phyloP scores from a whole-genome alignment of 2,797 vertebrate genomes.

The Morelia viridis region DNA sequence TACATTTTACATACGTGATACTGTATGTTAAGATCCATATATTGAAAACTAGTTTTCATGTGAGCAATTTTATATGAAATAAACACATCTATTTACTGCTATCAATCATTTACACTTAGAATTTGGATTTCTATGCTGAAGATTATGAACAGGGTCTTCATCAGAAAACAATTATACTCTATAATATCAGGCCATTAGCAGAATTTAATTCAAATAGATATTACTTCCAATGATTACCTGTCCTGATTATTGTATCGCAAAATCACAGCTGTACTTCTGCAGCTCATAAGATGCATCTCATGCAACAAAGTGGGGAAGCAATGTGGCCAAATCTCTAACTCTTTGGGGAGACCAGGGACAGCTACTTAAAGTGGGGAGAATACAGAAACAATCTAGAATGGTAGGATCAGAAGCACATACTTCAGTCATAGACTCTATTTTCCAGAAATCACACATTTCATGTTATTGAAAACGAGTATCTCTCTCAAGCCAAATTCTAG shows the following conservation, averaged over 20 bases:
- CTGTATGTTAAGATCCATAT: neutral
- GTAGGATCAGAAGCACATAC: conserved; percentile 55
- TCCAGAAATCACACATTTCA: neutral
- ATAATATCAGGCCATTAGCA: conserved; percentile 43
- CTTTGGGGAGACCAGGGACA: neutral
- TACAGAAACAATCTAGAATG: conserved; percentile 46
- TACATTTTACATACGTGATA: neutral
- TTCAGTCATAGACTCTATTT: conserved; percentile 56
- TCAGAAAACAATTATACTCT: conserved; percentile 41
- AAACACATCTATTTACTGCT: neutral
- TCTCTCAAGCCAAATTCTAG: neutral
- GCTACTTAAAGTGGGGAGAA: neutral
- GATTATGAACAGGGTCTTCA: neutral
- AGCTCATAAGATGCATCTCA: conserved; percentile 35
- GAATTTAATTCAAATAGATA: conserved; percentile 27
- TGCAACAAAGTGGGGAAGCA: conserved; percentile 42
- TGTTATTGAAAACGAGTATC: neutral
- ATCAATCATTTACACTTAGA: neutral
- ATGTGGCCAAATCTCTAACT: conserved; percentile 37
- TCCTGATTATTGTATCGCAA: conserved; percentile 14
- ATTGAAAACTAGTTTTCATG: neutral
- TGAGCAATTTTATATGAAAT: neutral
- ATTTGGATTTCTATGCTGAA: neutral
- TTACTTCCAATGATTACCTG: neutral
- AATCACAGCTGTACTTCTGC: conserved; percentile 40